Base-by-base conservation (phyloP, 2,113 vertebrate species). In the Chlorodrepanis virens region DNA sequence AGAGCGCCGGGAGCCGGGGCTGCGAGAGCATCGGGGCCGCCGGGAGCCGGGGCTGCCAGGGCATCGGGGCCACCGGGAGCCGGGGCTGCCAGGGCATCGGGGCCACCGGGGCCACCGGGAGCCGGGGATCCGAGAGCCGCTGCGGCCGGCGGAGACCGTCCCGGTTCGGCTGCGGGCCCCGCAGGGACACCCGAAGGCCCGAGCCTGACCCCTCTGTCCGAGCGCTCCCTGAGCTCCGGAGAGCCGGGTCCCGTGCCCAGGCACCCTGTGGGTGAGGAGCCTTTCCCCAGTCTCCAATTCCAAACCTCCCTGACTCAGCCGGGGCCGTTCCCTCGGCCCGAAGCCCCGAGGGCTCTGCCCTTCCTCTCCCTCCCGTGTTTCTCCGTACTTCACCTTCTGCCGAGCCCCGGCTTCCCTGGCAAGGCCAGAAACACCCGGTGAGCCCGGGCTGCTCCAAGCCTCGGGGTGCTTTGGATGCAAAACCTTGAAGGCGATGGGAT, bases 401-500 rank as follows among this genome's bases (percentile, higher is more conserved):
- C 29, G 10, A 11, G 6, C 1, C 35, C 33, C 9, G 12, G 8
- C 8, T 60, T 1, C 19, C 5, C 14, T 0, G 15, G 15, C 65
- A 2, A 6, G 4, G 2, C 59, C 74, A 16, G 16, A 2, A 45
- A 5, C 82, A 1, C 5, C 35, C 3, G 7, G 9, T 2, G 56
- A 7, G 13, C 35, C 22, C 35, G 1, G 3, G 2, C 0, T 8
- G 40, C 12, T 25, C 4, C 0, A 1, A 1, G 39, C 31, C 9
- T 12, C 35, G 29, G 56, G 19, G 19, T 0, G 21, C 20, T 11
- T 23, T 7, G 23, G 7, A 3, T 47, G 11, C 14, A 49, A 59
- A 78, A 68, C 19, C 57, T 57, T 14, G 27, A 37, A n/a, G 20
- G 3, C 2, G 11, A 17, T 1, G 16, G 29, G 33, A 15, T 54